Evolutionary conservation across 2,888 invertebrate species (phyloP).

Genomic region (Rhaphigaster nebulosa): DNA sequence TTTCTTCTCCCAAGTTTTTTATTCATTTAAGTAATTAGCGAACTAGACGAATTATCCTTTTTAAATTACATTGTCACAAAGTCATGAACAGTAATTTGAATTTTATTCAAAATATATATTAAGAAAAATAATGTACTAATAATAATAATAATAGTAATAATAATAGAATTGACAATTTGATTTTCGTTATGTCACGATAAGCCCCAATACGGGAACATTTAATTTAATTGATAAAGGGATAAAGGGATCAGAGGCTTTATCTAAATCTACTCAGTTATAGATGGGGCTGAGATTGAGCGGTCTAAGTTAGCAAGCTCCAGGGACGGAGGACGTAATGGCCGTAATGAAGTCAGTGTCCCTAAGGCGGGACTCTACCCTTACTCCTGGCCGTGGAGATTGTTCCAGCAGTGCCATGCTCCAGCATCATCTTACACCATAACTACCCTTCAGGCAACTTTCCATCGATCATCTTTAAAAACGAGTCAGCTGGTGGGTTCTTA

Average conservation of each 20-base stretch:
- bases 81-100: no score
- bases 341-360: constrained; percentile 29
- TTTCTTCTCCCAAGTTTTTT: no score
- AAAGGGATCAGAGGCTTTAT: background rate
- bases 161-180: background rate
- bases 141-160: background rate
- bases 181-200: background rate
- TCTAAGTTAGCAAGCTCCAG: background rate
- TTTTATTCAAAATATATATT: no score
- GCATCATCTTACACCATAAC: background rate
- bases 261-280: constrained; percentile 4
- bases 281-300: constrained; percentile 2
- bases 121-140: no score
- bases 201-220: background rate
- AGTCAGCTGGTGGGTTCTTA: background rate
- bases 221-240: background rate
- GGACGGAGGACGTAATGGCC: background rate
- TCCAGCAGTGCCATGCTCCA: background rate
- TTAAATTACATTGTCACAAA: no score
- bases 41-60: no score
- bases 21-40: no score
- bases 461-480: background rate
- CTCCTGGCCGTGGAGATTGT: background rate
- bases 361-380: background rate
- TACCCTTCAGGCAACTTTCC: background rate